phyloP scores from a whole-genome alignment of 2,888 invertebrate genomes.

The Cyclophora albipunctata region DNA sequence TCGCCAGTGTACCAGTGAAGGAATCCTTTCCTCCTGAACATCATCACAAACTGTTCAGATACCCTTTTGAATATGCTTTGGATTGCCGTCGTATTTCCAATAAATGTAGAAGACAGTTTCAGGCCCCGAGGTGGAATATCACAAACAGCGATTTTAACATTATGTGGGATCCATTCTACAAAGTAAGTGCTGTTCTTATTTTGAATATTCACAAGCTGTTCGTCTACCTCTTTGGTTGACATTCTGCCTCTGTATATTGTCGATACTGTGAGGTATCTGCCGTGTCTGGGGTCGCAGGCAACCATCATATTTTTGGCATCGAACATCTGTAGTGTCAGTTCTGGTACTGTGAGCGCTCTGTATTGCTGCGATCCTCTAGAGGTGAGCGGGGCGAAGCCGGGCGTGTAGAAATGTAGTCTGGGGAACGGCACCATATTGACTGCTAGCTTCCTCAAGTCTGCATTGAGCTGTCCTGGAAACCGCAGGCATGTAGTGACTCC shows the following conservation, averaged over 20 bases:
- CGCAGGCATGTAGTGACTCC: constrained; percentile 88
- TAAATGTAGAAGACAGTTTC: constrained; percentile 91
- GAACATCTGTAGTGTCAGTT: constrained; percentile 80
- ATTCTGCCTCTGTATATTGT: constrained; percentile 92
- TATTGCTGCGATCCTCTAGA: constrained; percentile 92
- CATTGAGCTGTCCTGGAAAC: constrained; percentile 72
- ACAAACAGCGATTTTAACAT: constrained; percentile 86
- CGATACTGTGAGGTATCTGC: constrained; percentile 91
- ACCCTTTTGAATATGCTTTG: constrained; percentile 91
- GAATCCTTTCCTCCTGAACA: constrained; percentile 97
- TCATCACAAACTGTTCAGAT: constrained; percentile 89
- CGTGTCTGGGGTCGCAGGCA: constrained; percentile 93
- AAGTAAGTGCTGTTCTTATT: constrained; percentile 86
- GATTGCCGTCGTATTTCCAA: constrained; percentile 90
- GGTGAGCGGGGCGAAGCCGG: constrained; percentile 80
- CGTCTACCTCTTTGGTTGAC: constrained; percentile 95
- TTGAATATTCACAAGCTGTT: constrained; percentile 85
- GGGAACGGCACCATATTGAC: constrained; percentile 80
- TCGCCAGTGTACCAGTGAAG: constrained; percentile 97
- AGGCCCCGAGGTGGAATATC: constrained; percentile 84
- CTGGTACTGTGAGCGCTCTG: constrained; percentile 91
- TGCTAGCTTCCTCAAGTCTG: constrained; percentile 60
- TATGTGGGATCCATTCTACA: constrained; percentile 88
- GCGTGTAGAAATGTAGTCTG: constrained; percentile 73
- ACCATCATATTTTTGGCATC: constrained; percentile 90